Evolutionary conservation across 2,888 invertebrate genomes (phyloP).

Genomic region (Fabriciana adippe): DNA sequence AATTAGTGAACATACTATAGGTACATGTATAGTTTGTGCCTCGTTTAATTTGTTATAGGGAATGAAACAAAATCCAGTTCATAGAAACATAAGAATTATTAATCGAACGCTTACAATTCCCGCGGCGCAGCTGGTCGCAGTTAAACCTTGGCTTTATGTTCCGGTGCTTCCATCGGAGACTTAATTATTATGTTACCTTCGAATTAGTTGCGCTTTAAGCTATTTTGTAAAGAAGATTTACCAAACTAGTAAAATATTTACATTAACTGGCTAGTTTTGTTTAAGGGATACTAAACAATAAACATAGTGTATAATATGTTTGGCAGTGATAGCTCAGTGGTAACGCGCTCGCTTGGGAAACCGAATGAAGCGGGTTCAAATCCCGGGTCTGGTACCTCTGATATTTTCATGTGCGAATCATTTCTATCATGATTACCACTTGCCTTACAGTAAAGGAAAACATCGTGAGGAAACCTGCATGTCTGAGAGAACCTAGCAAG

Average conservation of each 20-base stretch:
- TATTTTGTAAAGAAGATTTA: conserved; percentile 23
- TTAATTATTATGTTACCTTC: conserved; percentile 33
- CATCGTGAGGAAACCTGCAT: too few relatives aligned
- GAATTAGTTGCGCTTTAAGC: conserved; percentile 25
- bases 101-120: conserved; percentile 57
- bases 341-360: too few relatives aligned
- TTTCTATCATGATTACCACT: too few relatives aligned
- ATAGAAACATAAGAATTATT: conserved; percentile 50
- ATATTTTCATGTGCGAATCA: too few relatives aligned
- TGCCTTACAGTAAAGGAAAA: too few relatives aligned
- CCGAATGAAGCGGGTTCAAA: too few relatives aligned
- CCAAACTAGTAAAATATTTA: conserved; percentile 20
- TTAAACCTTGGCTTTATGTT: conserved; percentile 65
- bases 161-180: conserved; percentile 47
- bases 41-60: not conserved
- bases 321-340: too few relatives aligned
- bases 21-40: not conserved
- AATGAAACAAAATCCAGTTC: conserved; percentile 38
- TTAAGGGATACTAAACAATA: not conserved
- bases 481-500: too few relatives aligned
- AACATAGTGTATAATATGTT: not conserved
- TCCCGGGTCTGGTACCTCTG: too few relatives aligned
- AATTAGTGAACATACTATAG: too few relatives aligned
- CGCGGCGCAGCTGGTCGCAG: conserved; percentile 64
- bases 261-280: not conserved